Evolutionary conservation across 2,888 invertebrate species (phyloP).

Genomic region (Abrostola tripartita): DNA sequence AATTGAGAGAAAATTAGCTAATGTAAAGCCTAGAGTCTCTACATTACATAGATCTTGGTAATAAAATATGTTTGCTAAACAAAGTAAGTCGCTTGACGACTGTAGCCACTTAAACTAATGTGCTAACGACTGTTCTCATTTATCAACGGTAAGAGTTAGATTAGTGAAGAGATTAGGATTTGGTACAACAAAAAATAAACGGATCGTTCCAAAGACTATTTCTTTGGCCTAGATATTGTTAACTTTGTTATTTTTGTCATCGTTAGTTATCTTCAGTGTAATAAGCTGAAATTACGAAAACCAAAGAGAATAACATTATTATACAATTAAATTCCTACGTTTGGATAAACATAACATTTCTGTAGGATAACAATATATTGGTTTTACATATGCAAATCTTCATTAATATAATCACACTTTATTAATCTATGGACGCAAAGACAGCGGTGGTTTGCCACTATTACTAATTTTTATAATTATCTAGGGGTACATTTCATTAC

Average conservation of each 20-base stretch:
- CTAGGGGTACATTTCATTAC: too few relatives aligned
- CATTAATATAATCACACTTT: too few relatives aligned
- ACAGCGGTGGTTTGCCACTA: too few relatives aligned
- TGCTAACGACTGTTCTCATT: constrained; percentile 37
- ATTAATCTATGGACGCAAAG: too few relatives aligned
- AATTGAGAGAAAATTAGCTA: too few relatives aligned
- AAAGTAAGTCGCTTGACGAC: constrained; percentile 18
- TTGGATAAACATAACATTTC: too few relatives aligned
- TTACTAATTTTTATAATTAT: too few relatives aligned
- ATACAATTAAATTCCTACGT: constrained; percentile 12
- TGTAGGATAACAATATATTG: too few relatives aligned
- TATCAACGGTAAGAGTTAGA: constrained; percentile 24
- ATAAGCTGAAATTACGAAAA: too few relatives aligned
- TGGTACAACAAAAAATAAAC: constrained; percentile 6
- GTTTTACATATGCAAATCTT: too few relatives aligned
- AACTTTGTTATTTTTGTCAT: background rate
- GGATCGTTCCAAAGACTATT: background rate
- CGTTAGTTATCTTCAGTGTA: background rate
- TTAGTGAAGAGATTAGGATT: constrained; percentile 24
- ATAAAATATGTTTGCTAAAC: constrained; percentile 5
- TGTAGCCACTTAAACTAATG: constrained; percentile 31
- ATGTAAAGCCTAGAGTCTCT: too few relatives aligned
- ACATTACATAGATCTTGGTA: constrained; percentile 9
- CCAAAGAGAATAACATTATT: background rate
- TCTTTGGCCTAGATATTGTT: background rate